These are phyloP conservation scores for Malthinus seriepunctatus DNA, from an alignment of 2,888 invertebrate species.

Conservation along the genomic window DNA sequence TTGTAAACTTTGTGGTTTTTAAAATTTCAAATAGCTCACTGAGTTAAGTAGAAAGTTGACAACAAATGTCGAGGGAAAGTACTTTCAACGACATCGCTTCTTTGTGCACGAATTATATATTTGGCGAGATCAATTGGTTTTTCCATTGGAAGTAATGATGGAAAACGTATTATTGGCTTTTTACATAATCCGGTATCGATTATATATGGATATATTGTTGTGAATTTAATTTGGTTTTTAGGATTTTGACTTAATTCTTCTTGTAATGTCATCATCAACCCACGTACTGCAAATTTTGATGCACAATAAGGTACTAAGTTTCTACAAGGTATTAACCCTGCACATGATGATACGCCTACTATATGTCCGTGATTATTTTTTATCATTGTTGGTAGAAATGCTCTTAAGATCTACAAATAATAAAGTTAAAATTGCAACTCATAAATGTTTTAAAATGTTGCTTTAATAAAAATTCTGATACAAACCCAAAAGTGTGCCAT, in stretches of 20 bases:
- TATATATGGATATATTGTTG: slow-evolving; percentile 86
- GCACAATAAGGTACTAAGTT: slow-evolving; percentile 84
- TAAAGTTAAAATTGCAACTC: too few species aligned
- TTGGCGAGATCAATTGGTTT: slow-evolving; percentile 66
- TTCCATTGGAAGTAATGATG: slow-evolving; percentile 65
- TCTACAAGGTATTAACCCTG: slow-evolving; percentile 71
- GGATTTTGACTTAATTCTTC: slow-evolving; percentile 66
- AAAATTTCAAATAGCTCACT: slow-evolving; percentile 2
- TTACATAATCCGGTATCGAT: slow-evolving; percentile 85
- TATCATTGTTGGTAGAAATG: slow-evolving; percentile 78
- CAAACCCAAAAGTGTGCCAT: slow-evolving; percentile 81
- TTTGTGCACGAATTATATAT: slow-evolving; percentile 69
- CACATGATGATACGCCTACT: slow-evolving; percentile 76
- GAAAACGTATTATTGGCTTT: slow-evolving; percentile 73
- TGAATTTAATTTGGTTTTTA: slow-evolving; percentile 68
- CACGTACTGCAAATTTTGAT: slow-evolving; percentile 81
- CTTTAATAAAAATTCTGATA: not conserved
- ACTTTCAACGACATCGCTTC: slow-evolving; percentile 63
- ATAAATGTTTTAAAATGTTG: too few species aligned
- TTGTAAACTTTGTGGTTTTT: not conserved
- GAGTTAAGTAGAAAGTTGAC: not conserved
- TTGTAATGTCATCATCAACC: slow-evolving; percentile 80
- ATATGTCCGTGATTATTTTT: slow-evolving; percentile 75
- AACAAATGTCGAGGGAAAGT: slow-evolving; percentile 63
- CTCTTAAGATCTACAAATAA: slow-evolving; percentile 66